Evolutionary conservation across 37 sponge, comb jelly and placozoan species (phyloP).

Genomic region (Bolinopsis microptera): DNA sequence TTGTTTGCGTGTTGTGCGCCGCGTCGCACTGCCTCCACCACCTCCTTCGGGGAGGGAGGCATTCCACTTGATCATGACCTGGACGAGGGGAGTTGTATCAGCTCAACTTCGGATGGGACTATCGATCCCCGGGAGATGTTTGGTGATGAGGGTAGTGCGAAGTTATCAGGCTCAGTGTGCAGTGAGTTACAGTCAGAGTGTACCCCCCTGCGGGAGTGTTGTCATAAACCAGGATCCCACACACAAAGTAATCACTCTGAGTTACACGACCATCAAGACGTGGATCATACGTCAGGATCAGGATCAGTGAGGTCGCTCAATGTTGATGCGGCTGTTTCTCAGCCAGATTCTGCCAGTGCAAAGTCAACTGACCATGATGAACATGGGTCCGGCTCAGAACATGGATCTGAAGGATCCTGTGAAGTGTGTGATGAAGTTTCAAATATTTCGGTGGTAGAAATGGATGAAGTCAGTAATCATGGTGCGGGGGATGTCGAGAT

Average conservation of each 20-base stretch:
- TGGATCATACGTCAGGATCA: neutral
- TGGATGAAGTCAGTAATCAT: neutral
- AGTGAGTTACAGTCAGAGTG: no score
- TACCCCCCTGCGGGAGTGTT: neutral
- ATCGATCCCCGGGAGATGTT: neutral
- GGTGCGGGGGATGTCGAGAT: neutral
- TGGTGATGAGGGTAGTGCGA: neutral
- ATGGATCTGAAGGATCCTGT: neutral
- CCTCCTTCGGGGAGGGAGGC: neutral
- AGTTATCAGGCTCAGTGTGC: neutral
- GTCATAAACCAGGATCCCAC: neutral
- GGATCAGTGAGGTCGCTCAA: neutral
- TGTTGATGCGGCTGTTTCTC: neutral
- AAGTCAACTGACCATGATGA: neutral
- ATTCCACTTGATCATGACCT: neutral
- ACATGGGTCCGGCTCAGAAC: neutral
- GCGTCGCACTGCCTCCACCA: neutral
- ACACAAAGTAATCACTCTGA: neutral
- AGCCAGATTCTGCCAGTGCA: neutral
- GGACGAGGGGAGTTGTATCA: neutral
- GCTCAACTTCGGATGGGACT: neutral
- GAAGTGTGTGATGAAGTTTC: neutral
- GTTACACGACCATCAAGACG: neutral
- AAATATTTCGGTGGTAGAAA: neutral
- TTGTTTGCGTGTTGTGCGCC: conserved; percentile 29